Evolutionary conservation across 2,113 vertebrate species (phyloP).

Genomic region (rat (Rattus norvegicus)): GRCr8 NC_086023.1:124628501-124629000

Average conservation of each 20-base stretch:
- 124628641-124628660: background rate
- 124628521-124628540: background rate
- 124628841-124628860: background rate
- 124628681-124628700: background rate
- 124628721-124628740: background rate
- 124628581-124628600: conserved; percentile 4
- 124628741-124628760: background rate
- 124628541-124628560: background rate
- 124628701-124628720: background rate
- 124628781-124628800: background rate
- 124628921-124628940: conserved; percentile 28
- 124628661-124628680: background rate
- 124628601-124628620: background rate
- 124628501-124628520: conserved; percentile 8
- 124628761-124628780: background rate
- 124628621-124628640: background rate
- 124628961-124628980: background rate
- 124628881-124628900: background rate
- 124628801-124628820: background rate
- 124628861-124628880: background rate
- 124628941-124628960: background rate
- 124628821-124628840: background rate
- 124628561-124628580: background rate
- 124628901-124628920: conserved; percentile 3
- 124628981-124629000: background rate